Percentiles rank a stretch among this genome's conserved stretches.
These are phyloP conservation scores for Liparis tanakae DNA, from an alignment of 2,797 vertebrate genomes.

Conservation along the genomic window DNA sequence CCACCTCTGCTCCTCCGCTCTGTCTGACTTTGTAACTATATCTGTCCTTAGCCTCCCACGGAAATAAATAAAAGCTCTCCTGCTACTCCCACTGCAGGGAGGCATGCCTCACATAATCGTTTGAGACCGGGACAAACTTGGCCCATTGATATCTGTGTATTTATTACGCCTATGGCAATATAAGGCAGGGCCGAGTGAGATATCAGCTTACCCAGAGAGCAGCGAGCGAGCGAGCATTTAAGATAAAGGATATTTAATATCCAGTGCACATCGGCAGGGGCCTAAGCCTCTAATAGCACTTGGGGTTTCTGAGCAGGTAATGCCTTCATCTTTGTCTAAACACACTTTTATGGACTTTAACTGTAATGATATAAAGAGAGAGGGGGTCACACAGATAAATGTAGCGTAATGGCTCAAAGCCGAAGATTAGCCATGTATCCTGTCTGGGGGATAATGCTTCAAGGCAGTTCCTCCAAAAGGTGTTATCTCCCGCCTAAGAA, in stretches of 20 bases:
- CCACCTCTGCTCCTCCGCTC: conserved; percentile 59
- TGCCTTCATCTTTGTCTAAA: conserved; percentile 89
- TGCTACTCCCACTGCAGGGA: conserved; percentile 70
- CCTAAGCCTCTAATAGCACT: conserved; percentile 84
- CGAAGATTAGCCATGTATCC: conserved; percentile 86
- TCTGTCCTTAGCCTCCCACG: conserved; percentile 73
- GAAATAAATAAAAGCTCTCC: conserved; percentile 78
- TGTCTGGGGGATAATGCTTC: conserved; percentile 86
- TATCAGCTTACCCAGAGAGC: conserved; percentile 87
- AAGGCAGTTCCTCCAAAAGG: conserved; percentile 85
- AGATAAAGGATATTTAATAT: conserved; percentile 92
- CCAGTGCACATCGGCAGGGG: conserved; percentile 82
- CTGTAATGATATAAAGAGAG: conserved; percentile 84
- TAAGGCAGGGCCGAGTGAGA: conserved; percentile 84
- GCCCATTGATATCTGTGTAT: conserved; percentile 88
- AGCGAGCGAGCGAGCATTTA: conserved; percentile 80
- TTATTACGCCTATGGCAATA: conserved; percentile 87
- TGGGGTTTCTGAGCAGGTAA: conserved; percentile 85
- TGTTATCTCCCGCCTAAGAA: conserved; percentile 81
- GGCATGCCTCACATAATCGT: conserved; percentile 80
- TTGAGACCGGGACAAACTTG: conserved; percentile 85
- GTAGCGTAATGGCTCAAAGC: conserved; percentile 86
- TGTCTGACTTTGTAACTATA: conserved; percentile 75
- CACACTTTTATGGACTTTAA: conserved; percentile 88
- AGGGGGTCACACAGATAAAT: conserved; percentile 88